Base-by-base conservation (phyloP, 2,113 vertebrate species). In the Casuarius casuarius region DNA sequence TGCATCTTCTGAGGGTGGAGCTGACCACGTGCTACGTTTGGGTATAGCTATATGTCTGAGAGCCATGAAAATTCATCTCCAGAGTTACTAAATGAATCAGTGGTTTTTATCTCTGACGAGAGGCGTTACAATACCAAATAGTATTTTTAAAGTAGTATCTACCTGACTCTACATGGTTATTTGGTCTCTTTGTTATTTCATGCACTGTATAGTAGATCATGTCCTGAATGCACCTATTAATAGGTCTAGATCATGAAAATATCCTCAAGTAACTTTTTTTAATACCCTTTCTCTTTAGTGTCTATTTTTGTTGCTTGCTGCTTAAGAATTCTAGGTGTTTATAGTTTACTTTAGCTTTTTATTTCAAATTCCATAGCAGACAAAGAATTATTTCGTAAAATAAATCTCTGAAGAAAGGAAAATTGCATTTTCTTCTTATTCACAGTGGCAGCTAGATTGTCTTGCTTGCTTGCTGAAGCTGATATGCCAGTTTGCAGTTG, bases 401-500 rank as follows among this genome's bases (percentile, higher is more conserved):
- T 6, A 74, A 87, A 73, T 71, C 62, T 58, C 62, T 85, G n/a
- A 9, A 89, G 90, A 83, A 20, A 14, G 2, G 35, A 31, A 68
- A 83, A 63, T 82, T 22, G 89, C 3, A 2, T 90, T 87, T 95
- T 89, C 46, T 95, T 95, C 33, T 94, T 77, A 28, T 93, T 78
- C 54, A 62, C 95, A 99, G 99, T 99, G 99, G 99, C 98, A 99
- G 97, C 98, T 99, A 90, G 99, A 99, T 98, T 99, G 99, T 95
- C 98, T 99, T 78, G 99, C 99, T 62, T 99, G 99, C 96, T 98
- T 99, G 96, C 98, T 99, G 97, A 99, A 99, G 98, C 97, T 99
- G 82, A 99, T 99, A 97, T 99, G 99, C 97, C 99, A 99, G 98
- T 99, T 99, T 97, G 99, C 99, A 8, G 99, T 99, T 96, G 99